Conservation (phyloP, 2,888 invertebrate species). For the Melinopterus prodromus region DNA sequence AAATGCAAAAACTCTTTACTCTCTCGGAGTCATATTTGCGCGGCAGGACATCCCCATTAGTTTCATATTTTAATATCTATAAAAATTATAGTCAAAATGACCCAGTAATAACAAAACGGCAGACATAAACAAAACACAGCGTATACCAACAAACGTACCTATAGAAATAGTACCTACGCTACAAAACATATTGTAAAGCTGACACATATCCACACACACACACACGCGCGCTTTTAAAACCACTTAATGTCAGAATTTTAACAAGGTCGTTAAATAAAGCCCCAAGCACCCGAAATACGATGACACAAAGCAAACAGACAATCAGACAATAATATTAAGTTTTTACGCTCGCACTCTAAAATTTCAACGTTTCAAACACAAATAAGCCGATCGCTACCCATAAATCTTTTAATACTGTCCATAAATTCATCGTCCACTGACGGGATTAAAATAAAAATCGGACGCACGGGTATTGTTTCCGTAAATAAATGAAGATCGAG, state of each 20-base stretch:
- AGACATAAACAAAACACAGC: no score
- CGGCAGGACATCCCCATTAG: no score
- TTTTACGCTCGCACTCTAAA: not conserved
- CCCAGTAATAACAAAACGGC: no score
- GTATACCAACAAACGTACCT: no score
- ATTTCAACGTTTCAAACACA: not conserved
- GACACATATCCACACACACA: not conserved
- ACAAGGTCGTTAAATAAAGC: not conserved
- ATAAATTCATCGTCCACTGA: not conserved
- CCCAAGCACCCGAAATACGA: not conserved
- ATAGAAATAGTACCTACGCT: no score
- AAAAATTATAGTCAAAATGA: no score
- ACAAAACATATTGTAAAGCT: not conserved
- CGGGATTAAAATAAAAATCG: not conserved
- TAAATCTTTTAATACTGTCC: not conserved
- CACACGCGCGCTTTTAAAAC: not conserved
- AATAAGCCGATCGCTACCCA: not conserved
- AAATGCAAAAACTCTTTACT: no score
- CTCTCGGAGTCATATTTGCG: no score
- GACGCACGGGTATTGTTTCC: not conserved
- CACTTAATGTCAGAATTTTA: not conserved
- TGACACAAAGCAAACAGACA: not conserved
- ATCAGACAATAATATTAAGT: not conserved
- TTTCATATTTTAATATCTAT: no score
- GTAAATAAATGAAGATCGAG: not conserved